Percentiles rank a stretch among this genome's conserved stretches.
Evolutionary conservation across 2,113 vertebrate species (phyloP).

Genomic region (Phoenicopterus ruber): DNA sequence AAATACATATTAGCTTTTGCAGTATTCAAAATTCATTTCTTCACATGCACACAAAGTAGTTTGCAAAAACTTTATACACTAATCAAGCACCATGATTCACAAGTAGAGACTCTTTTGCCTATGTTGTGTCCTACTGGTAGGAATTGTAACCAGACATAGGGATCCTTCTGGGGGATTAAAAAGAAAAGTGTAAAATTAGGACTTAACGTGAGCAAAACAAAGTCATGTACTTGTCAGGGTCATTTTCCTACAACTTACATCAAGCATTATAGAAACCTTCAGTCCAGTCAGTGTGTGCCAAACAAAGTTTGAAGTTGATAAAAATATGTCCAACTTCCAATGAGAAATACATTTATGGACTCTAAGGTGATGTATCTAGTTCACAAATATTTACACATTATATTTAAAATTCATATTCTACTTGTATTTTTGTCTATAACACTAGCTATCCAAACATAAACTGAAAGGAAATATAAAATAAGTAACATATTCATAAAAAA

Average conservation of each 20-base stretch:
- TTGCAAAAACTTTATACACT: background rate
- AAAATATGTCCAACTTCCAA: background rate
- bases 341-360: background rate
- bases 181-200: background rate
- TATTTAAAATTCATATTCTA: background rate
- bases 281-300: background rate
- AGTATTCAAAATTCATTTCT: background rate
- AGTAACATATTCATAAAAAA: background rate
- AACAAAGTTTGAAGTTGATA: background rate
- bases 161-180: background rate
- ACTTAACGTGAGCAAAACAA: background rate
- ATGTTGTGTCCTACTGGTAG: too few relatives aligned
- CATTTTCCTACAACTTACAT: background rate
- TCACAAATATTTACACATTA: background rate
- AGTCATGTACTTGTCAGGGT: background rate
- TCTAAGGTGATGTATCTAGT: background rate
- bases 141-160: background rate
- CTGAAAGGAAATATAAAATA: background rate
- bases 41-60: background rate
- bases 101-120: background rate
- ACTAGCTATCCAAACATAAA: background rate
- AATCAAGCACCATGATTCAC: background rate
- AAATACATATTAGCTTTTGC: background rate
- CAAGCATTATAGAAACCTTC: background rate
- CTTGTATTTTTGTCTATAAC: background rate